phyloP scores from a whole-genome alignment of 2,888 invertebrate species.

The Aquatica leii region DNA sequence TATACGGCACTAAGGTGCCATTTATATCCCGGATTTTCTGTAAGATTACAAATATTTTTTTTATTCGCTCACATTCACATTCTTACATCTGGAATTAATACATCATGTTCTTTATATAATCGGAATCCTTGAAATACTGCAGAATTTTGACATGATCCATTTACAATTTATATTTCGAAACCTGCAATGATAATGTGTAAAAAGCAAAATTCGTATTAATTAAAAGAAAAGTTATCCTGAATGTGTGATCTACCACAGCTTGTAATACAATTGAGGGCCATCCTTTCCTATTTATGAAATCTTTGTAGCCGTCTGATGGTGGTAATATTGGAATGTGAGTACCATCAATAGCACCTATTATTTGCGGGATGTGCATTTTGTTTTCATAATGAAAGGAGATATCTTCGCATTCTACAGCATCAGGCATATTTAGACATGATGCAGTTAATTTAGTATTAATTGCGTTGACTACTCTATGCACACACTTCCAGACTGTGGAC shows the following conservation, averaged over 20 bases:
- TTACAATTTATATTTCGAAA: slow-evolving; percentile 9
- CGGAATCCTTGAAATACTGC: neutral
- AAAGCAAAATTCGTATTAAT: no score
- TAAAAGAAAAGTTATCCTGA: neutral
- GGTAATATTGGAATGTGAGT: neutral
- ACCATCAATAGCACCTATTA: neutral
- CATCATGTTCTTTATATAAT: neutral
- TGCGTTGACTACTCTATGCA: neutral
- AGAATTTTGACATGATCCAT: neutral
- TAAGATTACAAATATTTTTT: neutral
- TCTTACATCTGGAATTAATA: neutral
- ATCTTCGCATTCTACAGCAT: neutral
- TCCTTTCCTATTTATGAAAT: neutral
- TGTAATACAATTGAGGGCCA: neutral
- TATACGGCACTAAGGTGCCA: no score
- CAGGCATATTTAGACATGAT: neutral
- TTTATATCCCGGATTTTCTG: neutral
- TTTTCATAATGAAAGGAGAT: neutral
- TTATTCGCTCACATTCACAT: neutral
- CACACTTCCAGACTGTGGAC: neutral
- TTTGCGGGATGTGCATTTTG: neutral
- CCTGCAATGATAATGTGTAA: no score
- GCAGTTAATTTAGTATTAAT: neutral
- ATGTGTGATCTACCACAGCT: neutral
- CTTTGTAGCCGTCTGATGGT: neutral